Evolutionary conservation across 2,797 vertebrate species (phyloP).

Genomic region (Sebastes steindachneri): DNA sequence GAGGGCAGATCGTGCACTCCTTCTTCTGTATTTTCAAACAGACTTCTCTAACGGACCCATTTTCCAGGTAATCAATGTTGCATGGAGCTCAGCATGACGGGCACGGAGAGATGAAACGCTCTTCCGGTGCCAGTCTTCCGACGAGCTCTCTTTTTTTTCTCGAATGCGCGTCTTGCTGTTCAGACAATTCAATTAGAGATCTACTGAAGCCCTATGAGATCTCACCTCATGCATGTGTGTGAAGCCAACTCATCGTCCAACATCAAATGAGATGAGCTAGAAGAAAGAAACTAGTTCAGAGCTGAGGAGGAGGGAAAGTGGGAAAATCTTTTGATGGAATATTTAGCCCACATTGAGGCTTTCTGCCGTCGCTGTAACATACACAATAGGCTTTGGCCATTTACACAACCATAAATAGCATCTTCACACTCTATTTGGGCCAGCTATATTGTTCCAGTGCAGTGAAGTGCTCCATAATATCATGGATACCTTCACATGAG

Average conservation of each 20-base stretch:
- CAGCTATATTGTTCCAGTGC: conserved; percentile 18
- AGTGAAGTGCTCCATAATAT: conserved; percentile 18
- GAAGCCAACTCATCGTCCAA: conserved; percentile 41
- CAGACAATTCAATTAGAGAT: conserved; percentile 76
- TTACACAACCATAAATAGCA: conserved; percentile 48
- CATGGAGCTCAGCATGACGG: conserved; percentile 49
- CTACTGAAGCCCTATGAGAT: conserved; percentile 62
- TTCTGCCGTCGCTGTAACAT: not conserved
- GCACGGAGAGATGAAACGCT: conserved; percentile 43
- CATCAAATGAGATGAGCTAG: conserved; percentile 17
- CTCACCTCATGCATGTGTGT: conserved; percentile 56
- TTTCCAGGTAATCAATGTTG: conserved; percentile 68
- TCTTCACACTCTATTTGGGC: conserved; percentile 31
- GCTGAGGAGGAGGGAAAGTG: conserved; percentile 2
- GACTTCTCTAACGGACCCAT: conserved; percentile 59
- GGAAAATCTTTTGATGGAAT: conserved; percentile 25
- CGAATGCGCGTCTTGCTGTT: conserved; percentile 47
- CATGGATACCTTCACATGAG: not conserved
- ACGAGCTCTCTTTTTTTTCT: conserved; percentile 12
- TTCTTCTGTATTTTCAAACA: conserved; percentile 62
- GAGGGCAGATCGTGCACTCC: conserved; percentile 27
- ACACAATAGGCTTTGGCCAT: conserved; percentile 18
- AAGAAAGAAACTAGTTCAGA: not conserved
- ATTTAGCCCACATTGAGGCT: conserved; percentile 23
- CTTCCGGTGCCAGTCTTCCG: conserved; percentile 24